Evolutionary conservation across 2,113 vertebrate genomes (phyloP).

Genomic region (Bubo scandiacus): DNA sequence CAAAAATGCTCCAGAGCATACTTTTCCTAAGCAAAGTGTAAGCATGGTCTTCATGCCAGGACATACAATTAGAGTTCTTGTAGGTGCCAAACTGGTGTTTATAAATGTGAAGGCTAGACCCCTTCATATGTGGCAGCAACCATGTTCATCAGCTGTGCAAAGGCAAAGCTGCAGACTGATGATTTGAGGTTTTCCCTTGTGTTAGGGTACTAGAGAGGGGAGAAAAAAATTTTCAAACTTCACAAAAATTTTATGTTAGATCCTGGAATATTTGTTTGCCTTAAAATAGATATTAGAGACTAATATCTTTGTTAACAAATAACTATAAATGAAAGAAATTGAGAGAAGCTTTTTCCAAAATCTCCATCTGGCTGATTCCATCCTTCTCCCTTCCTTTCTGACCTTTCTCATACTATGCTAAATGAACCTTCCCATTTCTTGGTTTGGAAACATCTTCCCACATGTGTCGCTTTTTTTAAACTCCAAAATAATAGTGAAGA

Average conservation of each 20-base stretch:
- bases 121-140: neutral
- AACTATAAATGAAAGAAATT: neutral
- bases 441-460: constrained; percentile 34
- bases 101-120: neutral
- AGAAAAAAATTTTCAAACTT: neutral
- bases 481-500: constrained; percentile 10
- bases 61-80: neutral
- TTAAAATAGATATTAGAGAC: neutral
- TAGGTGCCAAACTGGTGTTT: neutral
- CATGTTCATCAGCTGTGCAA: neutral
- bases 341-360: neutral
- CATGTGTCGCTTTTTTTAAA: neutral
- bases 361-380: neutral
- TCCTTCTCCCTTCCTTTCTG: neutral
- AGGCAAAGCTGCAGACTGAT: neutral
- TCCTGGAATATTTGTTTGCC: neutral
- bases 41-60: neutral
- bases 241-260: neutral
- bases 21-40: neutral
- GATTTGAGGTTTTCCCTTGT: neutral
- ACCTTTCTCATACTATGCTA: constrained; percentile 25
- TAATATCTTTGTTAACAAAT: neutral
- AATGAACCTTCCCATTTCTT: constrained; percentile 20
- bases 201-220: neutral
- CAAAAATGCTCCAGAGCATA: neutral